Evolutionary conservation across 2,888 invertebrate species (phyloP).

Genomic region (Phytoseiulus persimilis): DNA sequence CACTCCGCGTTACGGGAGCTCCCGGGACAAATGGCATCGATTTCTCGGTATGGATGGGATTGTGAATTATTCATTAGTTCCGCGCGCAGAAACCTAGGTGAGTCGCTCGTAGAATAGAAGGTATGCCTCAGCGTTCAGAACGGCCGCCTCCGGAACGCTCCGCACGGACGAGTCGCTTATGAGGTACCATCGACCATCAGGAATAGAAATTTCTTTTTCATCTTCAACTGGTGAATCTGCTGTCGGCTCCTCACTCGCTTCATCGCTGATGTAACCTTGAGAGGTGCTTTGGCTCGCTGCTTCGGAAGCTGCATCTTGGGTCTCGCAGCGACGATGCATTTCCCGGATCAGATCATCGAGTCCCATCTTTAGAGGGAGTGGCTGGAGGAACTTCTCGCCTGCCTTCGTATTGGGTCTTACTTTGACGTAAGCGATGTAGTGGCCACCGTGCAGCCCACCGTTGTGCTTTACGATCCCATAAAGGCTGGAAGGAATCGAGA

Average conservation of each 20-base stretch:
- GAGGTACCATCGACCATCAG: slow-evolving; percentile 76
- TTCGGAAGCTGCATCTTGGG: not conserved
- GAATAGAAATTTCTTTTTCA: slow-evolving; percentile 50
- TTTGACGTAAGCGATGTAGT: slow-evolving; percentile 91
- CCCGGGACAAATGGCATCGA: not conserved
- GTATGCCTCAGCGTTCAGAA: slow-evolving; percentile 80
- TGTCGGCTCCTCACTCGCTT: not conserved
- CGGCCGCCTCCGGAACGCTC: slow-evolving; percentile 67
- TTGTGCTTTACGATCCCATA: slow-evolving; percentile 93
- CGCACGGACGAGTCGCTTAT: slow-evolving; percentile 81
- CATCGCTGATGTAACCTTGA: not conserved
- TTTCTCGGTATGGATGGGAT: not conserved
- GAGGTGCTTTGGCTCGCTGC: not conserved
- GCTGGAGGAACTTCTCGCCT: slow-evolving; percentile 41
- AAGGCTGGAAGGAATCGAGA: slow-evolving; percentile 55
- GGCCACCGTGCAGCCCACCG: slow-evolving; percentile 77
- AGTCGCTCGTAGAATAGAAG: slow-evolving; percentile 77
- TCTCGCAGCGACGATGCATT: slow-evolving; percentile 42
- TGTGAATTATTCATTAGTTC: not conserved
- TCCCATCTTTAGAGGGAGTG: slow-evolving; percentile 42
- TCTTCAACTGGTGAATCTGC: not conserved
- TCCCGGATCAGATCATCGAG: slow-evolving; percentile 43
- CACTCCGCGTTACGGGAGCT: not conserved
- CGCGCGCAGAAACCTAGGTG: not conserved
- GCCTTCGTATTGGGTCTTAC: slow-evolving; percentile 52